Evolutionary conservation across 2,113 vertebrate species (phyloP), one percentile per base, ranked within the genome.

Genomic region (Athene noctua): DNA sequence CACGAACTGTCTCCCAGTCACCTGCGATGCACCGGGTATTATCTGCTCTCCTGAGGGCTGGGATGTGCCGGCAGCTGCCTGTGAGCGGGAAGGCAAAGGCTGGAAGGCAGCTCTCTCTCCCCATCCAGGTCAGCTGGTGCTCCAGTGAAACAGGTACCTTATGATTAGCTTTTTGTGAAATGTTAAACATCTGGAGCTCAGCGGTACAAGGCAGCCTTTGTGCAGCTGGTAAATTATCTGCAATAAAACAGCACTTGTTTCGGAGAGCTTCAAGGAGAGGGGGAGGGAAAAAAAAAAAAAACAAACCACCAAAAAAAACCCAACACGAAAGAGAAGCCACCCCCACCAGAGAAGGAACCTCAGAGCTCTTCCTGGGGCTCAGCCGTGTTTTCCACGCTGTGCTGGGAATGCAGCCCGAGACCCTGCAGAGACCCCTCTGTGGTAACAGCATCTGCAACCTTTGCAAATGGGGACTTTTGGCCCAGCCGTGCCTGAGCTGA

Each of bases 141-240:
- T 94, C 52, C 63, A 1, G 66, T 18, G 92, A 74, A 97, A 49
- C 97, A 97, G 94, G 96, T 96, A 95, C 93, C 94, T 88, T 52
- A 44, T 7, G 90, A 81, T 72, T 0, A 14, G 83, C 40, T 90
- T 34, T 88, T 84, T 66, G 95, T 65, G 94, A 78, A 97, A 97
- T 82, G 94, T 30, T 94, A 90, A 97, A 97, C 98, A 98, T 98
- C 98, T 98, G 98, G 97, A 97, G 94, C 63, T 44, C 44, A 20
- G 88, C 15, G 83, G 86, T 44, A 98, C 97, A 98, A 97, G 94
- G 89, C 75, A 18, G 90, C 94, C 96, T 97, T 98, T 98, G 97
- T 98, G 90, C 80, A 7, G 83, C 95, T 6, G 77, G 94, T 62
- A 81, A 90, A 94, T 68, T 92, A 90, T 70, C 86, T n/a, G 92